These are phyloP conservation scores for Phacellophora camtschatica DNA, from an alignment of 30 jellyfish, hydroid and myxozoan species.

Conservation along the genomic window DNA sequence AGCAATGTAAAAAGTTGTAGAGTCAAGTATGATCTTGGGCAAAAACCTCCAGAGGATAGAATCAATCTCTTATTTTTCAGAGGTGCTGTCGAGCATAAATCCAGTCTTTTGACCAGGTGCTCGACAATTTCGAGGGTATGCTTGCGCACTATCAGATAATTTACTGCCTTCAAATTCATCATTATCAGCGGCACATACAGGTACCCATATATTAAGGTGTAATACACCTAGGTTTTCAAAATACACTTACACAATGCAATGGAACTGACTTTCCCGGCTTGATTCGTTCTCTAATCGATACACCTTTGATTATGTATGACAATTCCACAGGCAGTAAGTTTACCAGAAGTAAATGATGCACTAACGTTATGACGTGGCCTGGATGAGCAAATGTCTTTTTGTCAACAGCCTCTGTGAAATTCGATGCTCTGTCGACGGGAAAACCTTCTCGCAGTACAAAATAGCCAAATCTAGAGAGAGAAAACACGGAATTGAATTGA, in stretches of 20 bases:
- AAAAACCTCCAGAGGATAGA: no score
- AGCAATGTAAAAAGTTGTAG: no score
- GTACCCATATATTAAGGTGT: no score
- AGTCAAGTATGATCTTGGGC: no score
- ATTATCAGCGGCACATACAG: no score
- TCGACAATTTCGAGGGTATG: no score
- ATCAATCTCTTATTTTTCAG: no score
- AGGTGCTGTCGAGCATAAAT: no score
- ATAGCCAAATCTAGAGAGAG: conserved; percentile 41
- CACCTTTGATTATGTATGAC: conserved; percentile 67
- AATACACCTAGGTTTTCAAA: no score
- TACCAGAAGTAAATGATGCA: conserved; percentile 67
- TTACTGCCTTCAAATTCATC: no score
- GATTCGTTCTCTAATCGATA: conserved; percentile 62
- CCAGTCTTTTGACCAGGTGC: no score
- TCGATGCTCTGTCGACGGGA: conserved; percentile 66
- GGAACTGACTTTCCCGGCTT: conserved; percentile 94
- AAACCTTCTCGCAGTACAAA: conserved; percentile 67
- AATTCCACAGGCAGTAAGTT: conserved; percentile 91
- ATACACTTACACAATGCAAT: conserved; percentile 44
- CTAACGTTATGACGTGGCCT: conserved; percentile 77
- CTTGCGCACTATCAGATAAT: no score
- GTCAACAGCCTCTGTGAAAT: conserved; percentile 47
- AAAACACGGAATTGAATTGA: neutral
- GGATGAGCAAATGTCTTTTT: conserved; percentile 71